Base-by-base conservation (phyloP, 1,140 invertebrate genomes). In the Anoplophora glabripennis region DNA sequence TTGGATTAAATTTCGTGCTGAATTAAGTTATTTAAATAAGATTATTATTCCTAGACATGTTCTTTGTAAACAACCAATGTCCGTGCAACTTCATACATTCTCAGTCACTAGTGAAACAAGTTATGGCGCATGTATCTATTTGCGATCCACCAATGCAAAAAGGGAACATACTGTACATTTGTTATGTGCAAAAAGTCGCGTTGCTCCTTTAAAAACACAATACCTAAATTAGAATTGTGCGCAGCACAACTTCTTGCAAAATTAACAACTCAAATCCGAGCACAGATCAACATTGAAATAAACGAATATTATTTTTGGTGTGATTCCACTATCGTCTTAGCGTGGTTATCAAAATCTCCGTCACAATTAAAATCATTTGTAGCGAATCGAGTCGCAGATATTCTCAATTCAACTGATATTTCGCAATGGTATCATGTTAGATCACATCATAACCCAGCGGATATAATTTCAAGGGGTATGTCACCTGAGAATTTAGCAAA, bases 391-490 rank as follows among this genome's bases (percentile, higher is more conserved):
- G 73, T 78, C 0, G 18, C 69, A 0, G 52, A 70, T 57, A 77
- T 78, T 37, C 65, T 71, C 45, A 53, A 51, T n/a, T 54, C 60
- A 15, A 57, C 67, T 11, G 37, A 53, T 11, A 18, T 40, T 1
- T 40, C 51, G 7, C 53, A 74, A 33, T 82, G 78, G 80, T n/a
- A 42, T 18, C 74, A 81, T 62, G 71, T 81, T 0, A 42, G 54
- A 9, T 66, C 74, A 1, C 41, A 52, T 15, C 46, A 75, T 1
- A 81, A 81, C 65, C 76, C 77, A 35, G 76, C 76, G 1, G 79
- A 82, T 68, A 54, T 66, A 3, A 52, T 70, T 4, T 77, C 75
- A 8, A 52, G 28, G n/a, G 65, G 65, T 14, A 12, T 45, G 15
- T 17, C n/a, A 11, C 52, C 53, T 2, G 8, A n/a, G 21, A 51